phyloP scores from a whole-genome alignment of 2,797 vertebrate species.

The Ptychobarbus kaznakovi region DNA sequence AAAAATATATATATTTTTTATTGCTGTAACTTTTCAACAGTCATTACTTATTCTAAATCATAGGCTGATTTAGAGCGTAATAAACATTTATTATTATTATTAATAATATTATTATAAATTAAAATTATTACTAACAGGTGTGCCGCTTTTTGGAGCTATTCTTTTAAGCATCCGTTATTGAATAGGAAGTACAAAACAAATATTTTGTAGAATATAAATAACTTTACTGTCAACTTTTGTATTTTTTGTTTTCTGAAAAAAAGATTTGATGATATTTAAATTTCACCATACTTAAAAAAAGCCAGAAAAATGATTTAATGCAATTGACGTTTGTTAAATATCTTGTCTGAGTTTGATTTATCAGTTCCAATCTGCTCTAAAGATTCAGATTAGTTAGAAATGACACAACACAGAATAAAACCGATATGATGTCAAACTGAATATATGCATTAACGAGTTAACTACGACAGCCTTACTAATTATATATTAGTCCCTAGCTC shows the following conservation, averaged over 20 bases:
- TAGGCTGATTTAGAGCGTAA: not conserved
- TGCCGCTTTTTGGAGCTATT: not conserved
- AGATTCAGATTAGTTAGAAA: not conserved
- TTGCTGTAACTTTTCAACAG: not conserved
- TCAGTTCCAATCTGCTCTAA: not conserved
- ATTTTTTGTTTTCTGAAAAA: not conserved
- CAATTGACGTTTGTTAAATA: not conserved
- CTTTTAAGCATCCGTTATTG: not conserved
- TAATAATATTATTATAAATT: no score
- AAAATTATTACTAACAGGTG: not conserved
- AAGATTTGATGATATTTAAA: not conserved
- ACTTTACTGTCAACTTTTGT: not conserved
- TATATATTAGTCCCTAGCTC: not conserved
- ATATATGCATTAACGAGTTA: not conserved
- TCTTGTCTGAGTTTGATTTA: not conserved
- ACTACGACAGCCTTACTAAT: not conserved
- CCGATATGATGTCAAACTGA: not conserved
- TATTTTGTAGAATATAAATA: not conserved
- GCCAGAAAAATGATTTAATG: not conserved
- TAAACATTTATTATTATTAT: not conserved
- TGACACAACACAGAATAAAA: not conserved
- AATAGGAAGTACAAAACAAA: not conserved
- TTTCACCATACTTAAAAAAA: not conserved
- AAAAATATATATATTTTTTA: not conserved
- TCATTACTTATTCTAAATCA: not conserved